Evolutionary conservation across 1,140 invertebrate species (phyloP), one percentile per base, ranked within the genome.

Genomic region (Idris sp.): DNA sequence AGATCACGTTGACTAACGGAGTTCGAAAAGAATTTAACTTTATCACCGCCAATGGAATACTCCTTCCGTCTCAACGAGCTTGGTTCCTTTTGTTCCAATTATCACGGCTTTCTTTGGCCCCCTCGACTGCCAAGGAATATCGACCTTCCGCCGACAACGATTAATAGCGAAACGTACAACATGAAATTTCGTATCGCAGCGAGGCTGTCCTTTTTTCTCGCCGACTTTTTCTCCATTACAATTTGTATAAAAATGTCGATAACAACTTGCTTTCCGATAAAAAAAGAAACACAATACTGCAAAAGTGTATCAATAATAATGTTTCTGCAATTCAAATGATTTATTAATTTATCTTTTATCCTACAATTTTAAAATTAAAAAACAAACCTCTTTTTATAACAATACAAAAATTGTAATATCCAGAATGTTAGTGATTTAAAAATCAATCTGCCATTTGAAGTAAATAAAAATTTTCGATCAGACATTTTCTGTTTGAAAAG

Each of bases 31-130:
- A 64, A 38, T 64, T 53, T 53, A 64, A 64, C 59, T 64, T 64
- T 64, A 64, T 53, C 59, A 64, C 46, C 38, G 38, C 26, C 38
- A 53, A 53, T 64, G 28, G 46, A 64, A 22, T 38, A 68, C 54
- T 68, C 40, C 62, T 71, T 68, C 61, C 46, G 44, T 61, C 46
- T 69, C 76, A 43, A 61, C 61, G 61, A 77, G 49, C 26, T 22
- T 62, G 64, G 78, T 62, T 80, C 77, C 74, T 77, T 80, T 80
- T 80, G 79, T 81, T 81, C 75, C 74, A 81, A 80, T 81, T 81
- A 80, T 81, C 77, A 71, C 77, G 54, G 64, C 64, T 67, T 71
- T 67, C 73, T 53, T 56, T 64, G 59, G 53, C 51, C 69, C 46
- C 44, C 26, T 18, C 22, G 10, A 26, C 41, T 62, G 44, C 69